phyloP scores from a whole-genome alignment of 2,113 vertebrate species.

The Antigone vipio region DNA sequence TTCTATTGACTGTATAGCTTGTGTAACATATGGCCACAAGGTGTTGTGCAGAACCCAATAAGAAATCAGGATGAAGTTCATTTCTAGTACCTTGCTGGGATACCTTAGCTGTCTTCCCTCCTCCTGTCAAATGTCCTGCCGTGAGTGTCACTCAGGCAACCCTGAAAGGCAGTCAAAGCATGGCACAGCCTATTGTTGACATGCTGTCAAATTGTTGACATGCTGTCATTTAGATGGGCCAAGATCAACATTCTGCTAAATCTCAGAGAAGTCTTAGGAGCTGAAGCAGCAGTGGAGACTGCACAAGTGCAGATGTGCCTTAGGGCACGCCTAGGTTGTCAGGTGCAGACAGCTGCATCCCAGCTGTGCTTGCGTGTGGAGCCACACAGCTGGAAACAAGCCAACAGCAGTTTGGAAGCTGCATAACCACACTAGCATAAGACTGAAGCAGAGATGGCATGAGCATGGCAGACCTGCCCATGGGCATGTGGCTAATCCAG shows the following conservation, averaged over 20 bases:
- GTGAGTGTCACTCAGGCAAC: background rate
- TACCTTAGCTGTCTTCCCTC: background rate
- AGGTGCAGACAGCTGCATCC: conserved; percentile 40
- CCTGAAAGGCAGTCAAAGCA: background rate
- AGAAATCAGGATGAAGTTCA: background rate
- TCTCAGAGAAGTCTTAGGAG: background rate
- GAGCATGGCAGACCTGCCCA: conserved; percentile 21
- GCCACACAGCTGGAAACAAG: background rate
- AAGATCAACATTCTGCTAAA: background rate
- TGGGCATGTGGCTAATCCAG: conserved; percentile 29
- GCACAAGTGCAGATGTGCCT: background rate
- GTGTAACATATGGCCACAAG: background rate
- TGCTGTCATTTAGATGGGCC: background rate
- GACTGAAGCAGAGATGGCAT: background rate
- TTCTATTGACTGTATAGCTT: background rate
- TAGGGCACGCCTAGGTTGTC: background rate
- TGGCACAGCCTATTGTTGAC: background rate
- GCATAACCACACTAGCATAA: background rate
- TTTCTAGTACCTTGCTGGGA: background rate
- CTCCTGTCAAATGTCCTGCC: background rate
- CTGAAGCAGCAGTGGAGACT: background rate
- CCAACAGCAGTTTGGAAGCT: conserved; percentile 1
- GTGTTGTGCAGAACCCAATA: background rate
- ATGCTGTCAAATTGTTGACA: background rate
- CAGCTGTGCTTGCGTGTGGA: background rate